Evolutionary conservation across 1,140 invertebrate genomes (phyloP), one percentile per base, ranked within the genome.

Genomic region (Mercenaria mercenaria): DNA sequence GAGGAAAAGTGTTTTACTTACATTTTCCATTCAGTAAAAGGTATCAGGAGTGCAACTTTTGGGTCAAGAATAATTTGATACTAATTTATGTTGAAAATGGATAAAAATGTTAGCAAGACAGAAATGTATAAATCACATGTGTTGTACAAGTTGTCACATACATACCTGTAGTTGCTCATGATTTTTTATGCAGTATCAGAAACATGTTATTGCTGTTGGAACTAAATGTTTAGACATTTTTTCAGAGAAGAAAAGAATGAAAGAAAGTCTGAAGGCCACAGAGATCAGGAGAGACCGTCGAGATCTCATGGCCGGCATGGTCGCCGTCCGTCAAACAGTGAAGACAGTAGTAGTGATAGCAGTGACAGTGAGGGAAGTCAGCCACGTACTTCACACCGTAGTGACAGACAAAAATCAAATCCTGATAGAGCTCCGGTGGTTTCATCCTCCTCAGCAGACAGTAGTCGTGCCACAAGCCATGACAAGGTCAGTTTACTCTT

Each of bases 341-440:
- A 79, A 43, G 52, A 85, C 59, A 91, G 72, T 69, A 80, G 82
- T 41, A 72, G 74, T 61, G 82, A 82, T 41, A 87, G 69, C 61
- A 72, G 61, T 59, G 86, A 80, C 43, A 88, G 85, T 69, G 61
- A 81, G n/a, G 59, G 39, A 13, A 64, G 52, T 59, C 41, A 56
- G 29, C n/a, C 34, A 1, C 85, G 52, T 41, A 0, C n/a, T 34
- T 59, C 74, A 39, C 90, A 89, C 37, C 52, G 67, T 18, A 85
- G 77, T 32, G 72, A 52, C 76, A 8, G 20, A 23, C 81, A 32
- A 77, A 91, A 47, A 64, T 50, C 37, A 50, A 86, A 61, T 23
- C 39, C 43, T 8, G 90, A 90, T 6, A 90, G 90, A 81, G 52
- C 86, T 61, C 50, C 52, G 3, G 86, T 69, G 50, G 76, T 81